These are phyloP conservation scores for Drosophila nigritarsus DNA, from an alignment of 2,888 invertebrate genomes.

Conservation along the genomic window DNA sequence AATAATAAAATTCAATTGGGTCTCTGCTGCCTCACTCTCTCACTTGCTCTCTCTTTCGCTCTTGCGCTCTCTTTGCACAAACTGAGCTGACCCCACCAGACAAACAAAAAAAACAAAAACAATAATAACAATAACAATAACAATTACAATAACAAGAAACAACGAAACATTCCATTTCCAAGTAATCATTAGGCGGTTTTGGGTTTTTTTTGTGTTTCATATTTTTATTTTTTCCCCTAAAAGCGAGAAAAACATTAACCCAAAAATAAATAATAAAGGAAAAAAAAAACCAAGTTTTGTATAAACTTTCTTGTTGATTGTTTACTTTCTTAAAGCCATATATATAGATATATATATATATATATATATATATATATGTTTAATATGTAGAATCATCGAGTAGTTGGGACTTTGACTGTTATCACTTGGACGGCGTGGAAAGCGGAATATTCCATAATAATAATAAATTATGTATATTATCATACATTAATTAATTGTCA, in stretches of 20 bases:
- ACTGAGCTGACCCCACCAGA: conserved; percentile 65
- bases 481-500: conserved; percentile 60
- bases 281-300: conserved; percentile 30
- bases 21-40: conserved; percentile 32
- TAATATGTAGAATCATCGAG: conserved; percentile 1
- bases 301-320: conserved; percentile 63
- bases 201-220: background rate
- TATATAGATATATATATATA: background rate
- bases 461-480: conserved; percentile 66
- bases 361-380: background rate
- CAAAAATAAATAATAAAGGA: conserved; percentile 3
- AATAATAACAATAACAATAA: conserved; percentile 44
- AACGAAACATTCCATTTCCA: conserved; percentile 73
- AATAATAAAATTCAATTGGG: conserved; percentile 83
- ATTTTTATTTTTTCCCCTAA: conserved; percentile 2
- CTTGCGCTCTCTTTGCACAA: conserved; percentile 30
- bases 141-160: conserved; percentile 58
- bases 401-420: conserved; percentile 47
- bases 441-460: conserved; percentile 75
- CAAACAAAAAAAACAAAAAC: conserved; percentile 39
- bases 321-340: conserved; percentile 51
- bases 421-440: conserved; percentile 41
- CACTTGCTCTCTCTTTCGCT: conserved; percentile 12
- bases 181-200: conserved; percentile 61
- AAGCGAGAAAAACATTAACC: conserved; percentile 9